Evolutionary conservation across 1,140 invertebrate species (phyloP), one percentile per base, ranked within the genome.

Genomic region (Rhopalosiphum padi): DNA sequence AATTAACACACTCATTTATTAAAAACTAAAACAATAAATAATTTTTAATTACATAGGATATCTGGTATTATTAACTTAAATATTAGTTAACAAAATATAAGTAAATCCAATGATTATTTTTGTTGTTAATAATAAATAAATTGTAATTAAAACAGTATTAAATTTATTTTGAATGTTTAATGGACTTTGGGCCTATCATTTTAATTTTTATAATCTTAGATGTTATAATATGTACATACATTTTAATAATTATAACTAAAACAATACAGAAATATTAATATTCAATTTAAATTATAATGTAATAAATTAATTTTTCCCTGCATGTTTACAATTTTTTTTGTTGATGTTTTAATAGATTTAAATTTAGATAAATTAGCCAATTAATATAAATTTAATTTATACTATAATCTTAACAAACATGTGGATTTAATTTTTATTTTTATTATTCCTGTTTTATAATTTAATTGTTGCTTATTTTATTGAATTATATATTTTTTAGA

Each of bases 401-500:
- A n/a, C 30, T 68, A n/a, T 68, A 68, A 30, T 68, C 15, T 30
- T 30, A 60, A 60, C 8, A 68, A 35, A 77, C 60, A n/a, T 11
- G 30, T 68, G 30, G 60, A 0, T 46, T 82, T 37, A 82, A 37
- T 82, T 23, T 60, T 83, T 0, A 35, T 37, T 21, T 18, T 37
- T 83, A 30, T 86, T 18, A 53, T 53, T 37, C 4, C 8, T 88
- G 35, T 51, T 88, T 88, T 88, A 37, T 37, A 9, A 46, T 86
- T 86, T 86, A 0, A 46, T 86, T 46, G 23, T 8, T n/a, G 2
- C 3, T 89, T 53, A 89, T 89, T 46, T 37, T 35, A 53, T 23
- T 53, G 53, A 43, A n/a, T 87, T 93, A 55, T 87, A n/a, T 60
- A 18, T 91, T 43, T 87, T 90, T 77, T 77, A 94, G 93, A 53